These are phyloP conservation scores for Pinna nobilis DNA, from an alignment of 1,140 invertebrate genomes.

Conservation along the genomic window DNA sequence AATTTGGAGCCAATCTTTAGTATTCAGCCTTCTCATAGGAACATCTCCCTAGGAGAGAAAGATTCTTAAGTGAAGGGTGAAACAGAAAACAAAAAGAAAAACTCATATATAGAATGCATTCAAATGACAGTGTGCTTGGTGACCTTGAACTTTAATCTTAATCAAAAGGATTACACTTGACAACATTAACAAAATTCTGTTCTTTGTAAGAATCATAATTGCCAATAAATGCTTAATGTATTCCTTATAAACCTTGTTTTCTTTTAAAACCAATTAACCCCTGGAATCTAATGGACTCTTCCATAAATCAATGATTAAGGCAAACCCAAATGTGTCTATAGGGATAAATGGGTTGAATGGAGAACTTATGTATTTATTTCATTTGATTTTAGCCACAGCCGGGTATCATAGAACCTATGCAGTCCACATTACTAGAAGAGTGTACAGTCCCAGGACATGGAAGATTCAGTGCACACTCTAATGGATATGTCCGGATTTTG, in stretches of 20 bases:
- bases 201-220: not conserved
- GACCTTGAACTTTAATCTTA: not conserved
- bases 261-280: no score
- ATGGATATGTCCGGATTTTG: slow-evolving; percentile 58
- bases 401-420: slow-evolving; percentile 47
- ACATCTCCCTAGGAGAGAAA: no score
- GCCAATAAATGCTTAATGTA: not conserved
- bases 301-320: no score
- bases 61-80: no score
- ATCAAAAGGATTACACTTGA: not conserved
- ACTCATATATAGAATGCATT: no score
- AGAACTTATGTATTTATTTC: not conserved
- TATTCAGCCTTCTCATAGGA: no score
- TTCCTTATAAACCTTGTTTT: not conserved
- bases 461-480: slow-evolving; percentile 60
- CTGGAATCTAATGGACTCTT: no score
- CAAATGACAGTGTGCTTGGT: not conserved
- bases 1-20: no score
- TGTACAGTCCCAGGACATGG: slow-evolving; percentile 53
- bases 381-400: slow-evolving; percentile 7
- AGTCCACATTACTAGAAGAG: slow-evolving; percentile 56
- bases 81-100: no score
- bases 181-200: not conserved
- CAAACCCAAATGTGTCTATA: no score
- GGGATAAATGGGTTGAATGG: not conserved